Evolutionary conservation across 2,888 invertebrate genomes (phyloP).

Genomic region (Clivina fossor): DNA sequence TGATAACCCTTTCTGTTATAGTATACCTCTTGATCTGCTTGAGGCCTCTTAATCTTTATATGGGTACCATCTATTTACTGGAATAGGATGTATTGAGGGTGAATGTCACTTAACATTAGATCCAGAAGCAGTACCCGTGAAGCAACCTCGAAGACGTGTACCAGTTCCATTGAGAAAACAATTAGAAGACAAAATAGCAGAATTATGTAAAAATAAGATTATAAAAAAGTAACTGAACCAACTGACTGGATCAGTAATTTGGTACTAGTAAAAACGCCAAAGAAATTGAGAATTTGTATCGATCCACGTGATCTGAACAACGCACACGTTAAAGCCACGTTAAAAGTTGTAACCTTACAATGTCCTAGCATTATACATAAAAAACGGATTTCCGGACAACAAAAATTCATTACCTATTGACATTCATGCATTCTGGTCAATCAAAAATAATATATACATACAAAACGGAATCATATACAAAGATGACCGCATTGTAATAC

Average conservation of each 20-base stretch:
- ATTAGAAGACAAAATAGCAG: conserved; percentile 17
- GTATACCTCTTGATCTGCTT: conserved; percentile 35
- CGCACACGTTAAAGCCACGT: too few species aligned
- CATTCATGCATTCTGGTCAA: too few species aligned
- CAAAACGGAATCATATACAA: too few species aligned
- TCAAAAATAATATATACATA: too few species aligned
- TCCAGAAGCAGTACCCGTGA: neutral
- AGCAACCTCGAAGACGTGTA: conserved; percentile 18
- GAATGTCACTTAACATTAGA: conserved; percentile 2
- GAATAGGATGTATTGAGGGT: conserved; percentile 12
- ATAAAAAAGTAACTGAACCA: neutral
- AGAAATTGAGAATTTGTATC: conserved; percentile 32
- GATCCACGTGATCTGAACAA: conserved; percentile 23
- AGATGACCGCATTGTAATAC: too few species aligned
- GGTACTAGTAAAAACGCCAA: conserved; percentile 18
- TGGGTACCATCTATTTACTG: conserved; percentile 39
- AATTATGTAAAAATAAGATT: too few species aligned
- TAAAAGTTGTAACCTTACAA: too few species aligned
- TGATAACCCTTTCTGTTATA: conserved; percentile 38
- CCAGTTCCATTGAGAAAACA: conserved; percentile 12
- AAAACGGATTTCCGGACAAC: too few species aligned
- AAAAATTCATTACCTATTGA: too few species aligned
- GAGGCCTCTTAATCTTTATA: conserved; percentile 39
- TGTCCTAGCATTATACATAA: too few species aligned
- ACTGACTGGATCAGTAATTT: conserved; percentile 31